These are phyloP conservation scores for Panzeria rudis DNA, from an alignment of 2,888 invertebrate genomes.

Conservation along the genomic window DNA sequence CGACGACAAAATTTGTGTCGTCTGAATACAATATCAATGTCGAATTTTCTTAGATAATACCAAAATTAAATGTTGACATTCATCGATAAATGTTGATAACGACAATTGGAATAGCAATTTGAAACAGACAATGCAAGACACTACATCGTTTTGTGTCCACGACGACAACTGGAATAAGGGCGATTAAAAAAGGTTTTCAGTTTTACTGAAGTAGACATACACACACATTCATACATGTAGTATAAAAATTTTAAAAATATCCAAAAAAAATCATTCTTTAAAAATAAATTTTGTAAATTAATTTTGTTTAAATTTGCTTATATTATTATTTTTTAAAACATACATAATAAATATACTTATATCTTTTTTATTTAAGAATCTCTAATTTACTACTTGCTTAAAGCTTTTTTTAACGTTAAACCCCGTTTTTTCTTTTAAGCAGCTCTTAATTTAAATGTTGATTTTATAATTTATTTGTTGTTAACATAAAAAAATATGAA, in stretches of 20 bases:
- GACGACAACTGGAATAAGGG: too few relatives aligned
- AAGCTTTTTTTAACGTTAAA: slow-evolving; percentile 64
- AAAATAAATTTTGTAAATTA: slow-evolving; percentile 51
- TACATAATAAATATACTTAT: not conserved
- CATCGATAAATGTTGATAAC: too few relatives aligned
- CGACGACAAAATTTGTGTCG: too few relatives aligned
- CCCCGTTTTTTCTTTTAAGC: slow-evolving; percentile 53
- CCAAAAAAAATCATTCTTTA: slow-evolving; percentile 31
- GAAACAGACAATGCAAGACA: too few relatives aligned
- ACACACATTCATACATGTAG: not conserved
- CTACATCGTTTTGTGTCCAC: too few relatives aligned
- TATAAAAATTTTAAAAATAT: slow-evolving; percentile 11
- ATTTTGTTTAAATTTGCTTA: slow-evolving; percentile 45
- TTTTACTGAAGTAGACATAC: not conserved
- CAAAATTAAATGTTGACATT: too few relatives aligned
- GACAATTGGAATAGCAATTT: too few relatives aligned
- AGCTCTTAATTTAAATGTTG: slow-evolving; percentile 70
- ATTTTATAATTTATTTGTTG: slow-evolving; percentile 72
- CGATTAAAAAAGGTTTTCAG: too few relatives aligned
- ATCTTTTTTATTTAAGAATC: slow-evolving; percentile 56
- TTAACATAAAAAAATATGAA: slow-evolving; percentile 53
- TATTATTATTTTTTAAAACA: slow-evolving; percentile 20
- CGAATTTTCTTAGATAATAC: too few relatives aligned
- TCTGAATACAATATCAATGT: too few relatives aligned
- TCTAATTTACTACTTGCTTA: slow-evolving; percentile 58